These are phyloP conservation scores for Prietella phreatophila DNA, from an alignment of 2,113 vertebrate genomes.

Conservation along the genomic window DNA sequence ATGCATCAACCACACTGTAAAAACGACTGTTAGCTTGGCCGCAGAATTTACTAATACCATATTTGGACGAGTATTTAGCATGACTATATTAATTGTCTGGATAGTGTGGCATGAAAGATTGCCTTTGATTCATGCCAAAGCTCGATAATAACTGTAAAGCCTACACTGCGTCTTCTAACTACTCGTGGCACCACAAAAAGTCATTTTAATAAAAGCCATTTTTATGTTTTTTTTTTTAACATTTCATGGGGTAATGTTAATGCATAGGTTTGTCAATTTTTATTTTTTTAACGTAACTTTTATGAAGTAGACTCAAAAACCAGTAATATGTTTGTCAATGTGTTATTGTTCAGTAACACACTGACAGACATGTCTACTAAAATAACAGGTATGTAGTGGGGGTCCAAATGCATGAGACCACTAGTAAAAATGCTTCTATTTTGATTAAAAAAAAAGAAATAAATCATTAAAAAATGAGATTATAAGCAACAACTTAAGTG, in stretches of 20 bases:
- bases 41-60: constrained; percentile 23
- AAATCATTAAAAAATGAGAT: too few species aligned
- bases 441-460: background rate
- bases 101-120: constrained; percentile 26
- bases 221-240: too few species aligned
- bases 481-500: background rate
- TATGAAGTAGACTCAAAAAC: background rate
- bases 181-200: background rate
- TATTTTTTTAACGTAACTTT: background rate
- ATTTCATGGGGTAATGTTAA: background rate
- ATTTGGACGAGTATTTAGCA: background rate
- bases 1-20: background rate
- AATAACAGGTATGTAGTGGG: background rate
- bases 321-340: background rate
- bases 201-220: background rate
- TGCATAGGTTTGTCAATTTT: background rate
- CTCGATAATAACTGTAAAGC: background rate
- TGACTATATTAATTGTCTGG: background rate
- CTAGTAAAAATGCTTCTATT: too few species aligned
- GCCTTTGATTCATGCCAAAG: background rate
- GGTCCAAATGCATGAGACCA: background rate
- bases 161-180: background rate
- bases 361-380: background rate
- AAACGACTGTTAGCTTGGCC: constrained; percentile 47
- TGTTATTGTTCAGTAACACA: background rate